Evolutionary conservation across 2,888 invertebrate genomes (phyloP), one percentile per base, ranked within the genome.

Genomic region (Sceliomorpha sp.): DNA sequence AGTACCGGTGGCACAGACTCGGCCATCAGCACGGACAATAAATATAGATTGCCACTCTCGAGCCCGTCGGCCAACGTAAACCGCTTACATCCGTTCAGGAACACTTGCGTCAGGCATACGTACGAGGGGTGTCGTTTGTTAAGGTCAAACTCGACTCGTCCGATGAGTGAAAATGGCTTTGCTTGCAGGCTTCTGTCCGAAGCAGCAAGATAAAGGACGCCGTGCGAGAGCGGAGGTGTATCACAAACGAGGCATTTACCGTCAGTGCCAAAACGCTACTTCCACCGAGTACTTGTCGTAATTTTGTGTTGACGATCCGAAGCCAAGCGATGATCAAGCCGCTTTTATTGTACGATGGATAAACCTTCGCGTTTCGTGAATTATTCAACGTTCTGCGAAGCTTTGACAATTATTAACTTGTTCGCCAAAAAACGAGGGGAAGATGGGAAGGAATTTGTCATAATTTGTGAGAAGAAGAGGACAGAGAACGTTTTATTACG

Each of bases 81-180:
- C 51, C 60, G 60, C 51, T 60, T 60, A 24, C 60, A 60, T 60
- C 44, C 60, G 44, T 29, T 50, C 24, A 5, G 31, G 20, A 60
- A 44, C 60, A 60, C 51, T 60, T 51, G 51, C 29, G 17, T 36
- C 37, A 40, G 51, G 37, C 51, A 44, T 44, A 60, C 27, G 34
- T 37, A 51, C 44, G 32, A 36, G 60, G 34, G 51, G n/a, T n/a
- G n/a, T n/a, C n/a, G n/a, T n/a, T 44, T 51, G 44, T 60, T 51
- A 60, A 60, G 44, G 51, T 51, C 51, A 51, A 50, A 13, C 13
- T 36, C 36, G 42, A 24, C 36, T 36, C 50, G 8, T 2, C 20
- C 29, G 29, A 36, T 29, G 42, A 50, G 50, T 59, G 42, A 50
- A 44, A 59, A 50, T 59, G 50, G 50, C 27, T 59, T 59, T 48